These are phyloP conservation scores for Congeria kusceri DNA, from an alignment of 2,888 invertebrate species.

Conservation along the genomic window DNA sequence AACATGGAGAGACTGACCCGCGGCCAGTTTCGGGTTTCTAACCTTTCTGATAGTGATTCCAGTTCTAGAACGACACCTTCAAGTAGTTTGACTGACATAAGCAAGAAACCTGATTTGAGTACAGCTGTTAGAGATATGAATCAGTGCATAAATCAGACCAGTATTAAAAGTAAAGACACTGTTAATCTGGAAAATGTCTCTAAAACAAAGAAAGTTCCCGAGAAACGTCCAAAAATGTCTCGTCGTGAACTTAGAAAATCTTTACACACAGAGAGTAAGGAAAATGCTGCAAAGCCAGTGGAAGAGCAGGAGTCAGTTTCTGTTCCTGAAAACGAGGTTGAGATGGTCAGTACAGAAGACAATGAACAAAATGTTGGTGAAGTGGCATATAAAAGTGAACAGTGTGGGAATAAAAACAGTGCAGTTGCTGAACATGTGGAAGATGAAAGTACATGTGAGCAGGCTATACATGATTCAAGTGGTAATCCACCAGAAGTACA, in stretches of 20 bases:
- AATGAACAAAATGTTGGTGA: not conserved
- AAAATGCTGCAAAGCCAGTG: too few relatives aligned
- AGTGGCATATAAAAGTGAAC: constrained; percentile 6
- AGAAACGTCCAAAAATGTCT: constrained; percentile 31
- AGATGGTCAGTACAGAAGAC: not conserved
- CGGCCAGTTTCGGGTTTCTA: constrained; percentile 26
- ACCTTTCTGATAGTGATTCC: constrained; percentile 53
- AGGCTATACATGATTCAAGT: not conserved
- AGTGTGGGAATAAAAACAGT: constrained; percentile 4
- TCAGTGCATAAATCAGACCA: too few relatives aligned
- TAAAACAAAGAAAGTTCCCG: not conserved
- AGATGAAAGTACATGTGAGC: constrained; percentile 1
- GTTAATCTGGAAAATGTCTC: not conserved
- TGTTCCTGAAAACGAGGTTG: not conserved
- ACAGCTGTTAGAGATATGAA: too few relatives aligned
- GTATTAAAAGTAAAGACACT: too few relatives aligned
- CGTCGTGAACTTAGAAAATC: constrained; percentile 28
- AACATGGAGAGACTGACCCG: constrained; percentile 37
- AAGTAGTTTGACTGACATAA: constrained; percentile 12
- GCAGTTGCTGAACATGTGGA: constrained; percentile 1
- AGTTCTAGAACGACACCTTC: constrained; percentile 25
- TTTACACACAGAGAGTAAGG: constrained; percentile 19
- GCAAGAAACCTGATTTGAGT: too few relatives aligned
- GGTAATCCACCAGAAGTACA: not conserved
- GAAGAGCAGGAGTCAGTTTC: too few relatives aligned